Base-by-base conservation (phyloP, 2,113 vertebrate species). In the Egretta garzetta region DNA sequence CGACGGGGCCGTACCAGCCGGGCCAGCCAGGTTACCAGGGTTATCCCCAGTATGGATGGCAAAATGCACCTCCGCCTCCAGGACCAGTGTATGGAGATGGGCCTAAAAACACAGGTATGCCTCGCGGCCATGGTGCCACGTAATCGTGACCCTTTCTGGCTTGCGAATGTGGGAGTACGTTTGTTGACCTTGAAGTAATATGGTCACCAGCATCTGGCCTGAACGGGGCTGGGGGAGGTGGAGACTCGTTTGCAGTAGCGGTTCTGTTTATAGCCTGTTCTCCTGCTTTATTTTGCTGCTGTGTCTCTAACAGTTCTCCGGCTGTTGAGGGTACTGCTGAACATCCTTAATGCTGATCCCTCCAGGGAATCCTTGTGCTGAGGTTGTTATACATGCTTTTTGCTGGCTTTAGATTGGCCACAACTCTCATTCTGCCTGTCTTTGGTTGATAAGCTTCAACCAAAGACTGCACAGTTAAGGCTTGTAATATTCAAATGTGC, bases 21-120 rank as follows among this genome's bases (percentile, higher is more conserved):
- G 96, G 98, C 68, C 98, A 99, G 82, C 98, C 98, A 2, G 99
- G 99, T 37, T 99, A 98, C 88, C 99, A 98, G 71, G 99, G 98
- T 47, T 98, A 98, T 21, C 98, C 98, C 66, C 98, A 98, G 60
- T 98, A 98, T 0, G 98, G 98, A 53, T 98, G 98, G 98, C 99
- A 99, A 86, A 99, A 99, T 0, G 98, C 98, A 6, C 98, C 98
- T 55, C 98, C 98, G 0, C 98, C 99, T 79, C 99, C 98, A 17
- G 99, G 98, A 84, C 98, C 98, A 1, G 97, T 98, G 94, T 99
- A 99, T 24, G 97, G 97, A 13, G 99, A 99, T 68, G 98, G 99
- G 91, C 99, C 99, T 45, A 99, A 99, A 98, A 99, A 99, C 96
- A 99, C 99, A 99, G 99, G 99, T 99, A 98, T 73, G 56, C 35